Base-by-base conservation (phyloP, 2,113 vertebrate species). In the Percopsis transmontana region DNA sequence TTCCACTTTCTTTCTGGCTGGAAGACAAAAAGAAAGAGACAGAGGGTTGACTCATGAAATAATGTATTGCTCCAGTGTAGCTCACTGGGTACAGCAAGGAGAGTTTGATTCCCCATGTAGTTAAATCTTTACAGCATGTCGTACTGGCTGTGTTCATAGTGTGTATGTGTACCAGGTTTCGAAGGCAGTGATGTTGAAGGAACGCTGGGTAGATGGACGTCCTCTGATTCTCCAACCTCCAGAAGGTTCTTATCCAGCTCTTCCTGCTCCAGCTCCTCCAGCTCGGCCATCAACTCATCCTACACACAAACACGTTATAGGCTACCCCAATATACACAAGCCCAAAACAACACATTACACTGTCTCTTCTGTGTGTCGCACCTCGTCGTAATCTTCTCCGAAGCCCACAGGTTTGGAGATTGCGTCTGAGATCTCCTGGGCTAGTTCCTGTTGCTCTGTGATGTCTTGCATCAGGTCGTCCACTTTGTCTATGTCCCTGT, bases 401-500 rank as follows among this genome's bases (percentile, higher is more conserved):
- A 97, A 96, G 44, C 96, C 95, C 23, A 97, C 91, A 19, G 97
- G 96, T 82, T 93, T 96, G 14, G 97, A 99, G 82, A 99, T 98
- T 68, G 94, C 96, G 59, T 97, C 95, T 5, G 96, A 98, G 88
- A 99, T 98, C 87, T 99, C 97, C 70, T 98, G 95, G 42, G 97
- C 96, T 81, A 99, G 82, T 77, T 99, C 97, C 66, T 99, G 96
- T 82, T 99, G 97, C 59, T 99, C 97, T 58, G 95, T 95, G 89
- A 99, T 99, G 62, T 99, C 96, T 23, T 95, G 94, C 96, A 99
- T 98, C 75, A 99, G 91, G 66, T 99, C 97, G 55, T 99, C 96
- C 51, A 99, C 97, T 90, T 97, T 97, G 84, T 98, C 95, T 2
- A 99, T 95, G 85, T 99, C 95, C 95, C 97, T 99, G 87, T 45